Conservation (phyloP, 2,888 invertebrate species). For the Melinaea menophilus region DNA sequence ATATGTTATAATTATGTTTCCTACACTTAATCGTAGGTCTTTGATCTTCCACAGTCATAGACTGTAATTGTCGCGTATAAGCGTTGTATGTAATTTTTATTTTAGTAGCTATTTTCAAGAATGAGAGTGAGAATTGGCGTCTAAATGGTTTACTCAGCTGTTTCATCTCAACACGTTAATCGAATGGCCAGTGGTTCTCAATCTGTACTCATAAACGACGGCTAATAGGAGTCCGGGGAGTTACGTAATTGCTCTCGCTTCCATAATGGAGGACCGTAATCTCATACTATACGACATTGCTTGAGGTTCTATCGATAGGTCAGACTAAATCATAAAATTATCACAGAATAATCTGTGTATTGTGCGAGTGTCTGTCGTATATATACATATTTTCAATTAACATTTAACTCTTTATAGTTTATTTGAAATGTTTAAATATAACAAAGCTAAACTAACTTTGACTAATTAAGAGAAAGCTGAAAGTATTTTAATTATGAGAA, state of each 20-base stretch:
- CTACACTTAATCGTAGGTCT: too few species aligned
- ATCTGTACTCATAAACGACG: constrained; percentile 2
- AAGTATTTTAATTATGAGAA: too few species aligned
- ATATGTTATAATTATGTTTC: too few species aligned
- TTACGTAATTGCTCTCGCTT: neutral
- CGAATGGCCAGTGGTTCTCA: constrained; percentile 3
- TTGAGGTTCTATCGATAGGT: neutral
- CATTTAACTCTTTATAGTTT: too few species aligned
- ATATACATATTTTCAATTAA: too few species aligned
- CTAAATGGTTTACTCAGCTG: neutral
- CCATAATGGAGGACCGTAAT: constrained; percentile 1
- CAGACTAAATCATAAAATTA: neutral
- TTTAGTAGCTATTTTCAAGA: neutral
- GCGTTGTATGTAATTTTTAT: neutral
- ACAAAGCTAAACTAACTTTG: too few species aligned
- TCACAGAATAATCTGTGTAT: too few species aligned
- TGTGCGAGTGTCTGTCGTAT: too few species aligned
- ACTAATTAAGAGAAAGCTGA: too few species aligned
- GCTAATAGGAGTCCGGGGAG: constrained; percentile 1
- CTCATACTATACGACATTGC: neutral
- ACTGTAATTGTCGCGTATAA: too few species aligned
- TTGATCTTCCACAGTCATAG: too few species aligned
- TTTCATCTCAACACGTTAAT: constrained; percentile 5
- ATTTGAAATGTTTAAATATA: too few species aligned
- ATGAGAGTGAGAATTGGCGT: neutral